Base-by-base conservation (phyloP, 2,888 invertebrate genomes). In the Schrankia costaestrigalis region DNA sequence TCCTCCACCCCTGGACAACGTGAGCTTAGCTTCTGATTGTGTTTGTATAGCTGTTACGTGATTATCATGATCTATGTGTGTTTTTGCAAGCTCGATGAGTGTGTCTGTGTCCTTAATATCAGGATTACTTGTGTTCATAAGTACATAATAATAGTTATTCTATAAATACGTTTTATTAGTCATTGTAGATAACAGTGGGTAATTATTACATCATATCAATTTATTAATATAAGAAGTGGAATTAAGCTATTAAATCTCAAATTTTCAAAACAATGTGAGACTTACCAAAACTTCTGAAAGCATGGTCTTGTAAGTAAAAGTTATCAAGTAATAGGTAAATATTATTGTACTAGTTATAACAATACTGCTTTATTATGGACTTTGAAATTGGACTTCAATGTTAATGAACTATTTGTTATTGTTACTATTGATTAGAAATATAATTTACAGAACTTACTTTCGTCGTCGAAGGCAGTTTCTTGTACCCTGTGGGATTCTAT, bases 401-500 rank as follows among this genome's bases (percentile, higher is more conserved):
- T 2, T 13, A 7, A 7, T 25, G 6, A n/a, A 5, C 11, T 8
- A 18, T 12, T 25, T 3, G 13, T 8, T 9, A 28, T 9, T 11
- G 11, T 15, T 8, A 3, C 22, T 27, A 17, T 24, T 24, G n/a
- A 17, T 28, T n/a, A 26, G 4, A 13, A 9, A 9, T 24, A 3
- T n/a, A 9, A 21, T n/a, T n/a, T 14, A 6, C 24, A 19, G 11
- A 9, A 52, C 94, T 94, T 90, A 95, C 95, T 95, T 91, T 95
- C 94, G 80, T 95, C 94, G 51, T 93, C 92, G 52, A 90, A 89
- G 26, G 89, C 84, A 11, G 89, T 78, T 39, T 92, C 91, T 46
- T 83, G 93, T 28, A 92, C 87, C 56, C 93, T 90, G 44, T 85
- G 86, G 18, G 93, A 92, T 71, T 94, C 94, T 46, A 94, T 92